These are phyloP conservation scores for Potamarius usumacintae DNA, from an alignment of 2,113 vertebrate genomes.

Conservation along the genomic window DNA sequence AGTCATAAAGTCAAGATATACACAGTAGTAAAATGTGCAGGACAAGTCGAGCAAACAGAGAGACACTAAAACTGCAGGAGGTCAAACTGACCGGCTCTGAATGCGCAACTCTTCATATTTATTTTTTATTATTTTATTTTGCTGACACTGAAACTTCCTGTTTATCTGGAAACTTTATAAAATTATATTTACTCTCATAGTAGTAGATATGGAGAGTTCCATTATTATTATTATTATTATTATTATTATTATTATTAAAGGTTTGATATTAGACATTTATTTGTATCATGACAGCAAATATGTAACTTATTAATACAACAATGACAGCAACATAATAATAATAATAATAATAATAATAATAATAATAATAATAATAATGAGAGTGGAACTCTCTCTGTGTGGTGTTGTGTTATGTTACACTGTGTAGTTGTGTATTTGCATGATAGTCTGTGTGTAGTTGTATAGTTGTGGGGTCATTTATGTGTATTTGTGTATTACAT, in stretches of 20 bases:
- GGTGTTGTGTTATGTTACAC: background rate
- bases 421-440: background rate
- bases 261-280: background rate
- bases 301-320: no score
- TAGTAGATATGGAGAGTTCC: background rate
- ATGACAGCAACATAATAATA: no score
- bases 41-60: background rate
- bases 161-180: background rate
- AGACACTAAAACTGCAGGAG: slow-evolving; percentile 4
- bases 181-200: background rate
- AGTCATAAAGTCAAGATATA: background rate
- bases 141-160: background rate
- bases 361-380: no score
- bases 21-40: background rate
- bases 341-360: no score
- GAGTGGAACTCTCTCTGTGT: background rate
- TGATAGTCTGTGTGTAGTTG: background rate
- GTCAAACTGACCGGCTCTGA: background rate
- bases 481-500: background rate
- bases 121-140: background rate
- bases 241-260: background rate
- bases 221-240: background rate
- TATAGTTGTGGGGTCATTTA: background rate
- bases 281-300: no score
- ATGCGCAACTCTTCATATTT: background rate